These are phyloP conservation scores for Drosophila leonis DNA, from an alignment of 2,888 invertebrate genomes.

Conservation along the genomic window DNA sequence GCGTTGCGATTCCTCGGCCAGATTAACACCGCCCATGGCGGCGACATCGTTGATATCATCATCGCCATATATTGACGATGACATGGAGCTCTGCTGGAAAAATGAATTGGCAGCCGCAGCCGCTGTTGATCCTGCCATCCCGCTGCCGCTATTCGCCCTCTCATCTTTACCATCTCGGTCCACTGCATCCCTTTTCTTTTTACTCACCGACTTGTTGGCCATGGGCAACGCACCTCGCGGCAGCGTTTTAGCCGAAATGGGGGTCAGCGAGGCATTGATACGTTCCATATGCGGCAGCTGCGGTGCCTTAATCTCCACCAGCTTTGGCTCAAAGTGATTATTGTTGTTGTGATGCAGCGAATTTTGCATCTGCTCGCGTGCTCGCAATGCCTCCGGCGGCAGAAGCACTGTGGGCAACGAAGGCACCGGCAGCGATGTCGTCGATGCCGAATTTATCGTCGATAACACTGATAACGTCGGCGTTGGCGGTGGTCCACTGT, in stretches of 20 bases:
- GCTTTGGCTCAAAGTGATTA: conserved; percentile 73
- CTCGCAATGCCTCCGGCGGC: conserved; percentile 75
- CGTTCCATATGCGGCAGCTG: conserved; percentile 65
- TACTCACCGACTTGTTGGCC: conserved; percentile 87
- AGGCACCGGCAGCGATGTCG: conserved; percentile 77
- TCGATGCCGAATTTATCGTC: conserved; percentile 82
- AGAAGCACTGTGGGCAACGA: conserved; percentile 83
- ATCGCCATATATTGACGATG: conserved; percentile 89
- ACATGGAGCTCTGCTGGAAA: conserved; percentile 87
- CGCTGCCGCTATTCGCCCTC: conserved; percentile 59
- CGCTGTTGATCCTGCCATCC: conserved; percentile 52
- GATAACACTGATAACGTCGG: conserved; percentile 79
- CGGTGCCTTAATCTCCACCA: conserved; percentile 70
- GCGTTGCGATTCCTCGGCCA: conserved; percentile 97
- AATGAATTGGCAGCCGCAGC: conserved; percentile 84
- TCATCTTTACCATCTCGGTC: conserved; percentile 85
- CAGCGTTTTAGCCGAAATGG: conserved; percentile 70
- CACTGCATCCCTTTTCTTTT: conserved; percentile 92
- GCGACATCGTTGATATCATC: conserved; percentile 99
- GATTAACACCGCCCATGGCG: conserved; percentile 99
- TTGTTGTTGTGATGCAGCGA: conserved; percentile 77
- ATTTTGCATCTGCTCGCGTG: conserved; percentile 76
- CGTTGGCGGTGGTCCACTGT: conserved; percentile 71
- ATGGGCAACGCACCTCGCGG: conserved; percentile 85
- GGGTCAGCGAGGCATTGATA: conserved; percentile 67